Evolutionary conservation across 2,113 vertebrate genomes (phyloP).

Genomic region (Sinocyclocheilus anshuiensis): DNA sequence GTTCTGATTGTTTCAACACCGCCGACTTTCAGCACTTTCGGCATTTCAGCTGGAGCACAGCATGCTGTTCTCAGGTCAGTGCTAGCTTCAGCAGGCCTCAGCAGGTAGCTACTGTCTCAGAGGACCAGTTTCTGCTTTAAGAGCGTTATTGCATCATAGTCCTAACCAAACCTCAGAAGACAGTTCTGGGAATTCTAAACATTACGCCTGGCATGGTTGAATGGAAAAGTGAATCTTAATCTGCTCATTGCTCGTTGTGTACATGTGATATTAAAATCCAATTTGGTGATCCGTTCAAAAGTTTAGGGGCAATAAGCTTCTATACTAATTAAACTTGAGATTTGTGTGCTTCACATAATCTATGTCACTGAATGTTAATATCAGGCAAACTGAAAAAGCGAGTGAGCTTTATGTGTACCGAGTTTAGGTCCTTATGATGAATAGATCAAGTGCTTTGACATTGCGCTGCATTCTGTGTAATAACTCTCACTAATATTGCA

Average conservation of each 20-base stretch:
- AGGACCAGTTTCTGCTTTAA: conserved; percentile 24
- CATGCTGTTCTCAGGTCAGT: conserved; percentile 15
- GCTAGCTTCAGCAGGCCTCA: neutral
- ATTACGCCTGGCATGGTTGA: neutral
- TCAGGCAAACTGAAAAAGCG: neutral
- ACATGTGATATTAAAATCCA: neutral
- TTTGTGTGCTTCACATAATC: too few species aligned
- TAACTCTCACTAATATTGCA: neutral
- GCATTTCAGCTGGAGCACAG: neutral
- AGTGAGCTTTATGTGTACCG: neutral
- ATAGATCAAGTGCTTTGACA: neutral
- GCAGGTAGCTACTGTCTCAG: neutral
- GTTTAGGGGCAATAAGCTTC: neutral
- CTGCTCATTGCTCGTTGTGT: neutral
- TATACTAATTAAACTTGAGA: neutral
- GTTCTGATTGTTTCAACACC: neutral
- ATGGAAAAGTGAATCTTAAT: neutral
- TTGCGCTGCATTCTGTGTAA: neutral
- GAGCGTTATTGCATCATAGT: conserved; percentile 18
- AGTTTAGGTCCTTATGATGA: neutral
- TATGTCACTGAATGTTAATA: neutral
- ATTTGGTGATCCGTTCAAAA: neutral
- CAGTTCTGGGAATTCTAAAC: neutral
- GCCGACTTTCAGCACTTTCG: neutral
- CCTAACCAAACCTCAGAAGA: neutral